Conservation (phyloP, 2,113 vertebrate genomes). For the Phaetusa simplex region DNA sequence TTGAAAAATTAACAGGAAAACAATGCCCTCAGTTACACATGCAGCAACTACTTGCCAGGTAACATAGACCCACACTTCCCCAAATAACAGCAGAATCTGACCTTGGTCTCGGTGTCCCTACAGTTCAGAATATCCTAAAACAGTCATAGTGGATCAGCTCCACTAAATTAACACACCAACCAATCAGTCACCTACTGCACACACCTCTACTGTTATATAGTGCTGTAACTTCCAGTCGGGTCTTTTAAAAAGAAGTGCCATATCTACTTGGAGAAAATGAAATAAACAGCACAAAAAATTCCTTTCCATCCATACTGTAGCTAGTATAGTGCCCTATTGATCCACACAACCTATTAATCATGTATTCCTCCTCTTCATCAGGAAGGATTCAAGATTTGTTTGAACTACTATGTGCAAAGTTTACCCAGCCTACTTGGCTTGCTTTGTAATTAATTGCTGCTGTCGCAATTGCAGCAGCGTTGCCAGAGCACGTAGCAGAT, state of each 20-base stretch:
- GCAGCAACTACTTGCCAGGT: neutral
- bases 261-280: neutral
- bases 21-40: neutral
- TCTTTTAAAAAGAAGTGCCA: neutral
- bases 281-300: neutral
- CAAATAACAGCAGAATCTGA: neutral
- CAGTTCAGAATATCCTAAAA: neutral
- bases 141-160: neutral
- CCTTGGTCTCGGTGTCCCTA: neutral
- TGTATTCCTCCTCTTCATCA: neutral
- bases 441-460: neutral
- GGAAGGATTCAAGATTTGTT: neutral
- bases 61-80: neutral
- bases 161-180: neutral
- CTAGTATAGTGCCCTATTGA: neutral
- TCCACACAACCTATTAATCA: neutral
- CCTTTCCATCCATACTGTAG: neutral
- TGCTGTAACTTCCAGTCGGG: neutral
- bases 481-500: neutral
- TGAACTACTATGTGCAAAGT: neutral
- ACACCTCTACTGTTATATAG: neutral
- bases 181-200: neutral
- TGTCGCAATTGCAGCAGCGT: rapidly evolving
- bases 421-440: neutral
- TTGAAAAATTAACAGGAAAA: neutral